These are phyloP conservation scores for Notarius quadriscutis DNA, from an alignment of 2,113 vertebrate genomes.

Conservation along the genomic window DNA sequence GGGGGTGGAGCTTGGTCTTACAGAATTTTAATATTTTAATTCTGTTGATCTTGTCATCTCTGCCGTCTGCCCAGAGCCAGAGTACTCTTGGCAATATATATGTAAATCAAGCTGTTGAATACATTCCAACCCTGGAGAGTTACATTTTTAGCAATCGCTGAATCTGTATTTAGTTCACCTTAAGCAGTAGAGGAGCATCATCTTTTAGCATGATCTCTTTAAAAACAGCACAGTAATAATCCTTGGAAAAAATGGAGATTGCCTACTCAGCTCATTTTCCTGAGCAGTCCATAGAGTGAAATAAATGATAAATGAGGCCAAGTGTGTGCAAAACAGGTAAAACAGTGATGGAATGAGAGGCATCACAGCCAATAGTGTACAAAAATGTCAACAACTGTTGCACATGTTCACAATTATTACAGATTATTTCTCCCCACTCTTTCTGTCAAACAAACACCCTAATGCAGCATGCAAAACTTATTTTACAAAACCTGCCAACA, in stretches of 20 bases:
- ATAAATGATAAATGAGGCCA: neutral
- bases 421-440: neutral
- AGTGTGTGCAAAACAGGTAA: neutral
- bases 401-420: neutral
- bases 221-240: neutral
- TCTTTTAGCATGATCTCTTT: neutral
- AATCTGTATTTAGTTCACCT: neutral
- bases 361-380: neutral
- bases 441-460: neutral
- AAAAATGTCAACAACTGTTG: neutral
- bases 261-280: slow-evolving; percentile 10
- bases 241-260: neutral
- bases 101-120: neutral
- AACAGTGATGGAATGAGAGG: neutral
- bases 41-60: neutral
- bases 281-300: neutral
- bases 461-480: too few relatives aligned
- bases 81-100: neutral
- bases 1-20: neutral
- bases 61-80: neutral
- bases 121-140: neutral
- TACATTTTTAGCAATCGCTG: slow-evolving; percentile 2
- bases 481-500: too few relatives aligned
- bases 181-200: neutral
- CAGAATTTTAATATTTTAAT: neutral